A percentile compares a stretch with the other conserved stretches of the same genome.
These are phyloP conservation scores for Pipra filicauda DNA, from an alignment of 2,113 vertebrate genomes.

Conservation along the genomic window DNA sequence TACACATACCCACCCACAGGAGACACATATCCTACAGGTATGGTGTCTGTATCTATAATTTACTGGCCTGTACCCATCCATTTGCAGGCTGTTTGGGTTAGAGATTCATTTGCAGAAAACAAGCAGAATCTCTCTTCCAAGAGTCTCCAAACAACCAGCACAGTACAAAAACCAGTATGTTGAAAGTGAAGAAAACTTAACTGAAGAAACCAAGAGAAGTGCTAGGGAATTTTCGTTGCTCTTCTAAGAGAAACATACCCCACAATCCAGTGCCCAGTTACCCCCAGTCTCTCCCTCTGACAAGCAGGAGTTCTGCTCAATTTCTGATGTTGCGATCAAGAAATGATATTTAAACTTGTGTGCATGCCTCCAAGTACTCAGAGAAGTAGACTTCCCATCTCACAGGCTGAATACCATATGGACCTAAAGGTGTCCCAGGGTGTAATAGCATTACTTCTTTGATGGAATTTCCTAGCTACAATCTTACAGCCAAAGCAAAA, in stretches of 20 bases:
- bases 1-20: background rate
- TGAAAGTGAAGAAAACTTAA: background rate
- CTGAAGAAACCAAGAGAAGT: background rate
- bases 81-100: background rate
- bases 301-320: background rate
- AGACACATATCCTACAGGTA: background rate
- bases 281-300: background rate
- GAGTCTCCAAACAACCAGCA: background rate
- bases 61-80: background rate
- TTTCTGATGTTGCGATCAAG: background rate
- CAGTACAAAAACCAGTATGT: background rate
- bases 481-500: background rate
- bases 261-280: background rate
- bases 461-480: conserved; percentile 64
- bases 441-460: background rate
- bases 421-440: background rate
- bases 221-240: background rate
- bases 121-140: background rate
- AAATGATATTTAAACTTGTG: background rate
- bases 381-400: background rate
- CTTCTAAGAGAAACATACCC: background rate
- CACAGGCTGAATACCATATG: background rate
- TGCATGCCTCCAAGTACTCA: background rate
- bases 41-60: background rate
- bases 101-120: background rate